These are phyloP conservation scores for Cryptoprocta ferox DNA, from an alignment of 2,797 vertebrate genomes.

Conservation along the genomic window DNA sequence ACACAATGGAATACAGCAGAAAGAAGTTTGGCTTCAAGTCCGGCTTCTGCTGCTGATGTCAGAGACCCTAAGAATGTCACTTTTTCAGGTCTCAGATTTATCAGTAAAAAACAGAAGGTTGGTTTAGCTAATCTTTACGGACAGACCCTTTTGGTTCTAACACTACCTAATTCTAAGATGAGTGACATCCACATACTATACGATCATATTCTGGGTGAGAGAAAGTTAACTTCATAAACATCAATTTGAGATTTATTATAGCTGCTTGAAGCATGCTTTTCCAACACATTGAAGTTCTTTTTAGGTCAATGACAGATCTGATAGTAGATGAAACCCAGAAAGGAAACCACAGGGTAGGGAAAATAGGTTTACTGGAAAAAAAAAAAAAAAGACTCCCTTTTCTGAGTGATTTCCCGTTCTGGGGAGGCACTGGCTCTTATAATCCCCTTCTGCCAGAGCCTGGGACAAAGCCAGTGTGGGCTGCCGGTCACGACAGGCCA, in stretches of 20 bases:
- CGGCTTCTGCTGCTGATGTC: background rate
- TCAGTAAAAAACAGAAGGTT: background rate
- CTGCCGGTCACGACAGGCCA: slow-evolving; percentile 75
- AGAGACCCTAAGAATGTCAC: background rate
- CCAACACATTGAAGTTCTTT: slow-evolving; percentile 26
- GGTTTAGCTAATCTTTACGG: slow-evolving; percentile 23
- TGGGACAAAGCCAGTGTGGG: slow-evolving; percentile 77
- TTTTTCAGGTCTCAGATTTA: slow-evolving; percentile 19
- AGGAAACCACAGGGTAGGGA: slow-evolving; percentile 53
- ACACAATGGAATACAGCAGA: background rate
- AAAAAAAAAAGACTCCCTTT: slow-evolving; percentile 6
- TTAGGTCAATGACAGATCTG: slow-evolving; percentile 50
- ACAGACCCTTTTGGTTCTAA: slow-evolving; percentile 12
- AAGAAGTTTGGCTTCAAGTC: slow-evolving; percentile 26
- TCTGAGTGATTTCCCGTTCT: slow-evolving; percentile 64
- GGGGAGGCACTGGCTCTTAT: slow-evolving; percentile 64
- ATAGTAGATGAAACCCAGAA: slow-evolving; percentile 61
- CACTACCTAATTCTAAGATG: slow-evolving; percentile 37
- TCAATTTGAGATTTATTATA: slow-evolving; percentile 42
- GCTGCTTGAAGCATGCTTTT: slow-evolving; percentile 51
- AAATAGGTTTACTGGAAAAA: slow-evolving; percentile 22
- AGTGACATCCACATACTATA: slow-evolving; percentile 32
- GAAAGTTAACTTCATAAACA: slow-evolving; percentile 48
- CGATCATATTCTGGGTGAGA: slow-evolving; percentile 25
- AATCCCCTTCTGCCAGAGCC: slow-evolving; percentile 77